Base-by-base conservation (phyloP, 2,113 vertebrate genomes). In the Chaetodon auriga region DNA sequence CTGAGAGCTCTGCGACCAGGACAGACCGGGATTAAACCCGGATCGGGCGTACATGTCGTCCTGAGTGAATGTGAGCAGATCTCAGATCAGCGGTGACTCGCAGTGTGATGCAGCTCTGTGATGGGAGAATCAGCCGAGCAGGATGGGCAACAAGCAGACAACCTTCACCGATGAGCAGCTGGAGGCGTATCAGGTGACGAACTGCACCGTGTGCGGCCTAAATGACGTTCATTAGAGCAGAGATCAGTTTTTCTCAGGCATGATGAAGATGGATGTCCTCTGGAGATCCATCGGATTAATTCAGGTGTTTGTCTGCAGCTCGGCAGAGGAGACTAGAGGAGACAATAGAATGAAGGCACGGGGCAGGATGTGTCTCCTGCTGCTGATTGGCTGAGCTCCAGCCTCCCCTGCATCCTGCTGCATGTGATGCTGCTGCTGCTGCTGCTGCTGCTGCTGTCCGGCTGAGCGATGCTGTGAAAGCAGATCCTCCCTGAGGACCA, bases 81-180 rank as follows among this genome's bases (percentile, higher is more conserved):
- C 48, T 74, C 38, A 16, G 21, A 58, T 2, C 65, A 83, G 81
- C 93, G 35, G 84, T 84, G 79, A 63, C 90, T 88, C 88, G 90
- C 87, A 90, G 94, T 96, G 96, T 95, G 95, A 97, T 96, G 94
- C 93, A 87, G 95, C 93, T 92, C 87, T 93, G 92, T 84, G 94
- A 95, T 89, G 94, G 93, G 92, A 95, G 91, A 90, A 90, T 85
- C 84, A 86, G 86, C 94, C 87, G 84, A 88, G 83, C 94, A 97
- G 93, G 93, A 98, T 97, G 97, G 97, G 97, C 86, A 97, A 98
- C 96, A 98, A 98, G 92, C 97, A 98, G 92, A 98, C 96, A 55
- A 98, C 97, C 94, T 98, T 98, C 96, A 98, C 97, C 86, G 97
- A 97, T 82, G 97, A 98, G 95, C 97, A 98, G 94, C 95, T 98